A percentile compares a stretch with the other conserved stretches of the same genome.
Evolutionary conservation across 2,113 vertebrate species (phyloP).

Genomic region (Ploceus nigricollis): DNA sequence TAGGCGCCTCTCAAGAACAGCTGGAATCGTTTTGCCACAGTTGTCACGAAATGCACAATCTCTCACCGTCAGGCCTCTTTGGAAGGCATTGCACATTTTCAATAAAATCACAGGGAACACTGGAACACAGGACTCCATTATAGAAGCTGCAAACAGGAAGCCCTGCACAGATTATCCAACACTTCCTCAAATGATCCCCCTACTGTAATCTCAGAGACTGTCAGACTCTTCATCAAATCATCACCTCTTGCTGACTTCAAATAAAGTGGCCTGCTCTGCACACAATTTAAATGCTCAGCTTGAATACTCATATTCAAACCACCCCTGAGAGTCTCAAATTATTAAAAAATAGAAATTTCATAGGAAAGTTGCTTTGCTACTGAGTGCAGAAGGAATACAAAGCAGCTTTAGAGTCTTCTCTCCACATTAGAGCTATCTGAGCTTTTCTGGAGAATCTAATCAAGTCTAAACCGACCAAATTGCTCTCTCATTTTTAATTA

Average conservation of each 20-base stretch:
- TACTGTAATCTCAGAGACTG: neutral
- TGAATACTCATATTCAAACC: neutral
- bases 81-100: neutral
- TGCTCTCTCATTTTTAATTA: conserved; percentile 13
- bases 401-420: neutral
- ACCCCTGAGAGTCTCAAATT: neutral
- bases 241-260: neutral
- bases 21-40: neutral
- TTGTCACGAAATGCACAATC: neutral
- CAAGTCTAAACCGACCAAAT: neutral
- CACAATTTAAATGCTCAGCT: neutral
- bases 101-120: neutral
- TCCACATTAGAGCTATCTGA: neutral
- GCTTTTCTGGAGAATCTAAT: conserved; percentile 1
- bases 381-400: neutral
- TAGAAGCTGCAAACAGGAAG: neutral
- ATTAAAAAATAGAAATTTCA: neutral
- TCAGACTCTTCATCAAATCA: neutral
- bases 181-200: neutral
- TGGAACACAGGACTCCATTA: neutral
- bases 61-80: neutral
- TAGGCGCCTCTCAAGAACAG: neutral
- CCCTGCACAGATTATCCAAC: neutral
- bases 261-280: neutral
- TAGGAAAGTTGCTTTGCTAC: neutral